phyloP scores from a whole-genome alignment of 2,797 vertebrate species.

The Bucorvus abyssinicus region DNA sequence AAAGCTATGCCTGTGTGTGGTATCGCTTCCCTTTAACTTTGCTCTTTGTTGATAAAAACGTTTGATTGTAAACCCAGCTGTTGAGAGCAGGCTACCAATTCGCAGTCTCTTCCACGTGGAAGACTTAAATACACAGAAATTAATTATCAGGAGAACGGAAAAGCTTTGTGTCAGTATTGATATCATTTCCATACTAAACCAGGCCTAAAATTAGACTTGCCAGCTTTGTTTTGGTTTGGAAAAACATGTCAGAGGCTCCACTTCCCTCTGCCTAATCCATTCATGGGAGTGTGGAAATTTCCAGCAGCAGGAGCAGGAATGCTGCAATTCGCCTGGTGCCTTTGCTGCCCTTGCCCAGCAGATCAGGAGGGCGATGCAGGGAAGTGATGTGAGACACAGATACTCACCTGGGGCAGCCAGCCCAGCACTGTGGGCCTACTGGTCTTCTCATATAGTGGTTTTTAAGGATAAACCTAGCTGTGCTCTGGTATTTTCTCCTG shows the following conservation, averaged over 20 bases:
- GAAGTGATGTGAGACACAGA: accelerated
- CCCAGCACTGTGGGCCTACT: not conserved
- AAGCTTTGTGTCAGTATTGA: slow-evolving; percentile 2
- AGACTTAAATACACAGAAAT: not conserved
- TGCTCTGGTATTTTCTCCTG: not conserved
- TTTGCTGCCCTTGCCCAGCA: not conserved
- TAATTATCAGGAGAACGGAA: not conserved
- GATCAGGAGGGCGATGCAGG: not conserved
- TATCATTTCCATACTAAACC: slow-evolving; percentile 32
- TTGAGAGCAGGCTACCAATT: not conserved
- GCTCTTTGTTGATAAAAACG: not conserved
- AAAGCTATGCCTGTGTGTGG: accelerated
- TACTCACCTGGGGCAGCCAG: not conserved
- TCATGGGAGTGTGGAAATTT: not conserved
- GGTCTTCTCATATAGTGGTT: not conserved
- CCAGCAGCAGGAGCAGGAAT: not conserved
- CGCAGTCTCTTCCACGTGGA: not conserved
- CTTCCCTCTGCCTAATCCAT: not conserved
- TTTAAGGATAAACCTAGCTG: not conserved
- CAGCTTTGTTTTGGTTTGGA: slow-evolving; percentile 41
- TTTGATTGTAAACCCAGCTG: not conserved
- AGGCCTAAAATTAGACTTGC: slow-evolving; percentile 49
- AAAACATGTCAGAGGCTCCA: slow-evolving; percentile 22
- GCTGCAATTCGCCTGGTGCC: accelerated
- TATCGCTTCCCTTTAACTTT: not conserved